Base-by-base conservation (phyloP, 1,140 invertebrate genomes). In the Drosophila novamexicana region DNA sequence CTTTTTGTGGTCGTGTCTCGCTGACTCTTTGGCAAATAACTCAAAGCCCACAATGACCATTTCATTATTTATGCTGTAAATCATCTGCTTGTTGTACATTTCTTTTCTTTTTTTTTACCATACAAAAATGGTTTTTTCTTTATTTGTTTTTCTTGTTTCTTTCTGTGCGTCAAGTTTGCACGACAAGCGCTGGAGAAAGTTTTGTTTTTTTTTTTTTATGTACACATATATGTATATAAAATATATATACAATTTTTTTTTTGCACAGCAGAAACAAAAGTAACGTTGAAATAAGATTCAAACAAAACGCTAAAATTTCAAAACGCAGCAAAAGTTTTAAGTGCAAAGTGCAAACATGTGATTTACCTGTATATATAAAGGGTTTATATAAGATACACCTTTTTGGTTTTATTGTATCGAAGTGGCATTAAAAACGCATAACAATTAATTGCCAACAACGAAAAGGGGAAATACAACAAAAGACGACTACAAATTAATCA, bases 41-140 rank as follows among this genome's bases (percentile, higher is more conserved):
- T 83, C 59, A 39, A 71, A 75, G 32, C 47, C 72, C 64, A 56
- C 76, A 74, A 78, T 86, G 78, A 80, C 70, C 64, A 81, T 68
- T 81, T 86, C 62, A 75, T 76, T 77, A 52, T 57, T 67, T 79
- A 58, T 76, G 62, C 72, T 67, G 79, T 86, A 86, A 89, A 86
- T 89, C 83, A 86, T 80, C 77, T 69, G 82, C 75, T 86, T 83
- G 72, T 86, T 86, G 72, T 79, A 77, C 65, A 82, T 77, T 88
- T 70, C 49, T 56, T 71, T 62, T 53, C 49, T 34, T 47, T 54
- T 56, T 59, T 42, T 54, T 47, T 42, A 29, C 16, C 16, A 18
- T 10, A 34, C 7, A 36, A n/a, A 45, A 40, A 22, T 10, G 7
- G 0, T 52, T 14, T 32, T 34, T 37, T 53, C 29, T 32, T 22